These are phyloP conservation scores for Cremastinae sp. DNA, from an alignment of 2,888 invertebrate species.

Conservation along the genomic window DNA sequence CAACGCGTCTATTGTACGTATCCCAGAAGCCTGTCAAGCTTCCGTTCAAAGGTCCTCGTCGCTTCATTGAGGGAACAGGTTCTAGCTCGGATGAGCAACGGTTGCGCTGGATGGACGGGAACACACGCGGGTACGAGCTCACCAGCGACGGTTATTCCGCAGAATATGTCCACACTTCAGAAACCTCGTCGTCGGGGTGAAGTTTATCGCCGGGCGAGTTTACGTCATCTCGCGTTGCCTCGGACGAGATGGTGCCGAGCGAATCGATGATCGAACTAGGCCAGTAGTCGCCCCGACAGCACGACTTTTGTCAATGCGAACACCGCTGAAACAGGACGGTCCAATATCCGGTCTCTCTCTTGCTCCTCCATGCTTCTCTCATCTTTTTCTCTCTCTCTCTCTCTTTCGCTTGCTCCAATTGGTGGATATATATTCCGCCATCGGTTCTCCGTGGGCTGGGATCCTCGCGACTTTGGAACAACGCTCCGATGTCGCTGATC, in stretches of 20 bases:
- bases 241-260: background rate
- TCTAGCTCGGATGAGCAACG: constrained; percentile 57
- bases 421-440: constrained; percentile 13
- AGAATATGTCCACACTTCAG: too few relatives aligned
- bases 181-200: too few relatives aligned
- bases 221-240: too few relatives aligned
- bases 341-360: constrained; percentile 21
- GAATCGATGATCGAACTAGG: constrained; percentile 50
- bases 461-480: constrained; percentile 21
- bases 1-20: too few relatives aligned
- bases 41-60: too few relatives aligned
- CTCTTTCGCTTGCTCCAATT: constrained; percentile 13
- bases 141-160: too few relatives aligned
- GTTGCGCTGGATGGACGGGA: constrained; percentile 21
- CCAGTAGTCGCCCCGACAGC: constrained; percentile 23
- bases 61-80: constrained; percentile 52
- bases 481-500: constrained; percentile 54
- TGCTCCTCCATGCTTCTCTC: background rate
- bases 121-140: constrained; percentile 17
- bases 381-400: background rate
- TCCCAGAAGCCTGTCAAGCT: too few relatives aligned
- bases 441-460: constrained; percentile 26
- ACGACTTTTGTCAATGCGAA: constrained; percentile 43
- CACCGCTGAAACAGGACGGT: constrained; percentile 52
- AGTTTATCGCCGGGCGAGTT: too few relatives aligned